Percentiles rank a stretch among this genome's conserved stretches.
phyloP scores from a whole-genome alignment of 1,140 invertebrate genomes.

The Trigoniulus corallinus region DNA sequence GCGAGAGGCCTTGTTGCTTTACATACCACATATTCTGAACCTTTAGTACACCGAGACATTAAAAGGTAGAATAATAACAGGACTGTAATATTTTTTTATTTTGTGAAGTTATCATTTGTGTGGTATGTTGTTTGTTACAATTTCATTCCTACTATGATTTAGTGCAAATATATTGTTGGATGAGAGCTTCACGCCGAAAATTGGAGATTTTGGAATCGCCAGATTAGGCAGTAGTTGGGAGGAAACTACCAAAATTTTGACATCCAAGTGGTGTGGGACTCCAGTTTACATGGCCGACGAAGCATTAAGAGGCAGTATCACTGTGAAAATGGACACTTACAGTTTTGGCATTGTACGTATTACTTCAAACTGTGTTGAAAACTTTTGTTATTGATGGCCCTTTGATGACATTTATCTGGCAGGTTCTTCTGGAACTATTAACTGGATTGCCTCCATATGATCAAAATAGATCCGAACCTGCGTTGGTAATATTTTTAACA shows the following conservation, averaged over 20 bases:
- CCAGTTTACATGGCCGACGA: constrained; percentile 58
- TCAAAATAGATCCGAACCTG: constrained; percentile 29
- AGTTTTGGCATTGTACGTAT: constrained; percentile 51
- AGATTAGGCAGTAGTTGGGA: constrained; percentile 30
- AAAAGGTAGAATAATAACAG: no score
- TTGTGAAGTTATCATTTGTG: constrained; percentile 39
- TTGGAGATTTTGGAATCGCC: constrained; percentile 54
- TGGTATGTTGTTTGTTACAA: constrained; percentile 20
- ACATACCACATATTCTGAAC: constrained; percentile 58
- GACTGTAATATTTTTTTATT: no score
- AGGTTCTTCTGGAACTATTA: constrained; percentile 44
- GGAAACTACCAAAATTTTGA: constrained; percentile 22
- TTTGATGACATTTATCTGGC: background rate
- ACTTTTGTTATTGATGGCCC: background rate
- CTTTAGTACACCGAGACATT: constrained; percentile 86
- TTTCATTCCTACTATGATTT: no score
- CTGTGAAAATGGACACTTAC: constrained; percentile 53
- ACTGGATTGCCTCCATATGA: constrained; percentile 44
- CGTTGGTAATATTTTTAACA: constrained; percentile 27
- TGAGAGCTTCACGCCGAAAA: constrained; percentile 40
- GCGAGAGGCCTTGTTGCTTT: constrained; percentile 78
- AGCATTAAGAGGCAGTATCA: constrained; percentile 47
- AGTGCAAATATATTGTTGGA: constrained; percentile 55
- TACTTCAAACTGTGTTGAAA: background rate
- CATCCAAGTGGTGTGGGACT: constrained; percentile 44